Evolutionary conservation across 2,113 vertebrate genomes (phyloP).

Genomic region (Aegithalos caudatus): DNA sequence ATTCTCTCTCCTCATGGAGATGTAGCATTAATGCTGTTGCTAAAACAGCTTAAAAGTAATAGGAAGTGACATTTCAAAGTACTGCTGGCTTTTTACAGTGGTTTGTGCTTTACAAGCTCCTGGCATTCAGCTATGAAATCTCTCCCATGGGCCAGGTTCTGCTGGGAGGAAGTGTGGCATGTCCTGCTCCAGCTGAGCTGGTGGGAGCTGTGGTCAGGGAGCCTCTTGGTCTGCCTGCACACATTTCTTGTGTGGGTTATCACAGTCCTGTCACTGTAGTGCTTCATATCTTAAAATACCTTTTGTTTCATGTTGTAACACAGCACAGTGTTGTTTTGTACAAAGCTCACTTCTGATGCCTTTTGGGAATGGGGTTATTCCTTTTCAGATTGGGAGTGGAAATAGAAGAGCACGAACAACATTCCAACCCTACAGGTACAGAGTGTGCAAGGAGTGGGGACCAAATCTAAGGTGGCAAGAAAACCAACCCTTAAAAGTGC

Average conservation of each 20-base stretch:
- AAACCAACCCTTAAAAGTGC: not conserved
- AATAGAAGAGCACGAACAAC: not conserved
- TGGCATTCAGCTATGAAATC: not conserved
- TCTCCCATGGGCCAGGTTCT: not conserved
- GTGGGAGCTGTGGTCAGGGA: not conserved
- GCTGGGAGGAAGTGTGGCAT: not conserved
- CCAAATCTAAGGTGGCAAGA: not conserved
- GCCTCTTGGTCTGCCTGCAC: not conserved
- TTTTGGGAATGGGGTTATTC: not conserved
- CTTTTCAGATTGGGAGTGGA: not conserved
- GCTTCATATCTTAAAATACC: not conserved
- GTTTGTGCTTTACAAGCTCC: not conserved
- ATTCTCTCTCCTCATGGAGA: not conserved
- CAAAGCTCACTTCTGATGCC: not conserved
- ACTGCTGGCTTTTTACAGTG: not conserved
- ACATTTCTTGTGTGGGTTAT: not conserved
- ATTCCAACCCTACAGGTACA: not conserved
- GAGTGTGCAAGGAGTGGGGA: not conserved
- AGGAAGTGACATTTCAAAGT: not conserved
- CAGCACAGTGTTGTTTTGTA: fast-evolving
- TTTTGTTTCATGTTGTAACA: not conserved
- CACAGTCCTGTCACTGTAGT: not conserved
- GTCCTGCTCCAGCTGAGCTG: not conserved
- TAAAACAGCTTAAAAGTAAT: not conserved
- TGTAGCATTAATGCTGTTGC: not conserved